Conservation (phyloP, 1,140 invertebrate genomes). For the Magallana gigas region DNA sequence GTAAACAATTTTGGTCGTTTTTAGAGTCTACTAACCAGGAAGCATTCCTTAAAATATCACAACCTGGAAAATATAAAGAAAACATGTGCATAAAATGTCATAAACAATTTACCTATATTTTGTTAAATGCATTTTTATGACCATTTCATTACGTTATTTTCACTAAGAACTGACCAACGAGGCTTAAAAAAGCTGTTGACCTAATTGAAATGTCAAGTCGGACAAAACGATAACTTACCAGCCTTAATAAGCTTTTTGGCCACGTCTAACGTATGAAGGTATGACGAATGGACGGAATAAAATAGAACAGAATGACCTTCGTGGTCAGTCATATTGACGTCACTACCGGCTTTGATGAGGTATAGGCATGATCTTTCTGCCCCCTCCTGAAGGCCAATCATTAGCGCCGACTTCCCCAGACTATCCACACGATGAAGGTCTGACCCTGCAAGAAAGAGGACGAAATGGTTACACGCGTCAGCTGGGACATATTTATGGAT, state of each 20-base stretch:
- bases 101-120: no score
- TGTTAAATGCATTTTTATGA: no score
- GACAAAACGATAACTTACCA: slow-evolving; percentile 36
- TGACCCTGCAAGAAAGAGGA: slow-evolving; percentile 44
- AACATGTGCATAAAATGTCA: not conserved
- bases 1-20: slow-evolving; percentile 8
- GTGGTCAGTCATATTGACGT: slow-evolving; percentile 45
- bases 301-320: slow-evolving; percentile 54
- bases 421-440: slow-evolving; percentile 39
- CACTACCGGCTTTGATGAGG: slow-evolving; percentile 48
- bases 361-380: slow-evolving; percentile 50
- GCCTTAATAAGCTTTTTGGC: slow-evolving; percentile 49
- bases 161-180: not conserved
- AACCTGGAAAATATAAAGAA: not conserved
- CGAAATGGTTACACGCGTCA: slow-evolving; percentile 11
- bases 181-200: not conserved
- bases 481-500: slow-evolving; percentile 9
- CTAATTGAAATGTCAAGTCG: not conserved
- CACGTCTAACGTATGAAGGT: slow-evolving; percentile 29
- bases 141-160: no score
- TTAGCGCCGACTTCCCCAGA: slow-evolving; percentile 38
- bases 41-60: slow-evolving; percentile 4
- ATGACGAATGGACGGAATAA: slow-evolving; percentile 46
- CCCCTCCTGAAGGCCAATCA: slow-evolving; percentile 51
- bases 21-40: slow-evolving; percentile 11